A percentile compares a stretch with the other conserved stretches of the same genome.
These are phyloP conservation scores for Lasiurus cinereus DNA, from an alignment of 2,113 vertebrate genomes.

Conservation along the genomic window DNA sequence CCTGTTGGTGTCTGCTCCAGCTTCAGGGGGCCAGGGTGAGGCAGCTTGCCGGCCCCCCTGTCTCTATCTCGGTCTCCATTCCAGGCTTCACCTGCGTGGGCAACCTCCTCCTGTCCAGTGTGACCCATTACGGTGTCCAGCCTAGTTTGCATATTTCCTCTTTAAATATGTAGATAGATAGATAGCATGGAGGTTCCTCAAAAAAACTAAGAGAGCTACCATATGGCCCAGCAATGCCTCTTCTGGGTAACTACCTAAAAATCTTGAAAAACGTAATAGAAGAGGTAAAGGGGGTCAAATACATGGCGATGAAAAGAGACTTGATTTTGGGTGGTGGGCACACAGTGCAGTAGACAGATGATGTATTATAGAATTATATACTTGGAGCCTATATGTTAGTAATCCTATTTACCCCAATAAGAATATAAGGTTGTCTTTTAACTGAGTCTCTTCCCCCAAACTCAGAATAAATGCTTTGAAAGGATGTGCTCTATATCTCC, in stretches of 20 bases:
- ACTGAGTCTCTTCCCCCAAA: neutral
- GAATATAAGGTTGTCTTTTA: neutral
- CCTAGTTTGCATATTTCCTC: no score
- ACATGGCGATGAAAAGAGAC: neutral
- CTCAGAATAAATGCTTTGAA: constrained; percentile 38
- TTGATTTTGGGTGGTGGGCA: neutral
- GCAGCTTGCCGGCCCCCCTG: no score
- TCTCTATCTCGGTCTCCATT: no score
- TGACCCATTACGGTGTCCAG: no score
- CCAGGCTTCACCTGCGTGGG: no score
- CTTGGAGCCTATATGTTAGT: neutral
- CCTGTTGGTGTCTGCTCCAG: no score
- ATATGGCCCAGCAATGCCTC: neutral
- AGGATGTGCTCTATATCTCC: neutral
- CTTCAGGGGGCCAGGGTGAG: no score
- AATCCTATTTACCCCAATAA: neutral
- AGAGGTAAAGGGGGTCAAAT: neutral
- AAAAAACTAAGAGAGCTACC: neutral
- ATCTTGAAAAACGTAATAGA: neutral
- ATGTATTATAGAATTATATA: neutral
- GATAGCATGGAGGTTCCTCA: neutral
- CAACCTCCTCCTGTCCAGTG: no score
- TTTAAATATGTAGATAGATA: no score
- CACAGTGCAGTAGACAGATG: neutral
- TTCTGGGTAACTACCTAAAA: neutral